Evolutionary conservation across 2,797 vertebrate species (phyloP), one percentile per base, ranked within the genome.

Genomic region (Jordanella pulchra): DNA sequence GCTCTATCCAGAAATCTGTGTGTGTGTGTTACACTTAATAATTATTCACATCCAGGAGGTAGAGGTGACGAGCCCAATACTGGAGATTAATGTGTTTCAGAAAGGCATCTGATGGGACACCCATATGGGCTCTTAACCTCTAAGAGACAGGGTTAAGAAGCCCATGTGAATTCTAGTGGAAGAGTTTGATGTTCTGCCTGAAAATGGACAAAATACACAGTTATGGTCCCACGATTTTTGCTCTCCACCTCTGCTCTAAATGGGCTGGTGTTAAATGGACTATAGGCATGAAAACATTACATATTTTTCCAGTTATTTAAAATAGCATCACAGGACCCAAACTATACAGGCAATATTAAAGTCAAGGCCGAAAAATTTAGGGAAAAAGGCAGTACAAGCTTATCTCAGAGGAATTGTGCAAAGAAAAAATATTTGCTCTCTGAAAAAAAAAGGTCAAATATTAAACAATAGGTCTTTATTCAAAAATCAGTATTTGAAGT

Each of bases 1-100:
- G 95, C 92, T 93, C 91, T 86, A 86, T 90, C 93, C 89, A 89
- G 82, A 93, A 84, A 88, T 89, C 89, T 87, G 89, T 90, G 65
- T 71, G 25, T 32, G 27, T 14, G 45, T 53, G 53, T 69, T 48
- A 90, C 91, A 88, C 92, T 92, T 93, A 92, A 76, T 84, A 78
- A 80, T 86, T 86, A 89, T 87, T 75, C 12, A 39, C 71, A 53
- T 78, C 47, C 70, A 81, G 89, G 87, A 91, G 87, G 55, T 56
- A 75, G 54, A 67, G 78, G 81, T 89, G 88, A 88, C 84, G 28
- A 69, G 80, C 71, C 21, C 25, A 32, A 56, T 77, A 54, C 69
- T 11, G 30, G 73, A 82, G 90, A 88, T 91, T 92, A 92, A 93
- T 90, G 86, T 79, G 86, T 89, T 85, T 91, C 79, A 89, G 83